phyloP scores from a whole-genome alignment of 1,140 invertebrate species.

The Drosophila albomicans region DNA sequence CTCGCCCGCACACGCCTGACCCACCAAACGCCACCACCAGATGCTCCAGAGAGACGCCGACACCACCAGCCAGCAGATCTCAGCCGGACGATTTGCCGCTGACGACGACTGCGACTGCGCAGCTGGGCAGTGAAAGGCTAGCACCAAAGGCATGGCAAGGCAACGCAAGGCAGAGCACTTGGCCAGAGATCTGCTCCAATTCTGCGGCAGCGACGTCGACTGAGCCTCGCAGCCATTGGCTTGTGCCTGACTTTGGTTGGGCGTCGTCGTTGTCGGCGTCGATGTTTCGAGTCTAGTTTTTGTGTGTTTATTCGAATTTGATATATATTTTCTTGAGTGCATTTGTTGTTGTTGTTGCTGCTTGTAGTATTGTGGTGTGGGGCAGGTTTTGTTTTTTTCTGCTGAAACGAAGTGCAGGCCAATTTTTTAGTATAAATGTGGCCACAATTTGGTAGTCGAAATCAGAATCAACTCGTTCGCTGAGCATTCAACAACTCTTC shows the following conservation, averaged over 20 bases:
- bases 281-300: constrained; percentile 55
- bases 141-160: constrained; percentile 12
- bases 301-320: constrained; percentile 56
- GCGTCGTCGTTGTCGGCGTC: constrained; percentile 56
- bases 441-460: constrained; percentile 81
- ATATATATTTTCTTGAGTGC: constrained; percentile 66
- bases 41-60: constrained; percentile 44
- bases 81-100: constrained; percentile 57
- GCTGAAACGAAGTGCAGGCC: constrained; percentile 53
- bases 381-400: constrained; percentile 60
- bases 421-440: constrained; percentile 83
- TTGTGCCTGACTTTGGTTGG: constrained; percentile 53
- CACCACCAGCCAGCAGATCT: constrained; percentile 61
- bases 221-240: constrained; percentile 40
- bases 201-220: constrained; percentile 51
- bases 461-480: constrained; percentile 84
- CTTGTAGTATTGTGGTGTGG: constrained; percentile 38
- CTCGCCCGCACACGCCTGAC: constrained; percentile 31
- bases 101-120: constrained; percentile 39
- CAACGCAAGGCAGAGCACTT: constrained; percentile 16
- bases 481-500: constrained; percentile 78
- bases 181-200: constrained; percentile 66
- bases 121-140: constrained; percentile 80
- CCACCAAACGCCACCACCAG: constrained; percentile 49
- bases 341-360: constrained; percentile 24